phyloP scores from a whole-genome alignment of 2,888 invertebrate genomes.

The Sinopyrophorus schimmeli region DNA sequence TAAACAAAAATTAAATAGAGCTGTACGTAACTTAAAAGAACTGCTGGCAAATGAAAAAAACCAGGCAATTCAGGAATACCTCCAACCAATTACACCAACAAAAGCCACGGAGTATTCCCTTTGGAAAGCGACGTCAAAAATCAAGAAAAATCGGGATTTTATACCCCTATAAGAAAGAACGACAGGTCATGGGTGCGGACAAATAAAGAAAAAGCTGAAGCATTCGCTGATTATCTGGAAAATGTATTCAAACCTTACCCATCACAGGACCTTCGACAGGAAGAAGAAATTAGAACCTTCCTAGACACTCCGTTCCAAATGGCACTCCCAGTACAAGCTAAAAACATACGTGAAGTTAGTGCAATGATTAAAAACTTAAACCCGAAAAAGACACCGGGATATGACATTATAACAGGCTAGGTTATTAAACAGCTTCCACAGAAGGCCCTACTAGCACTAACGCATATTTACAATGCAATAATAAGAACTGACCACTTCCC shows the following conservation, averaged over 20 bases:
- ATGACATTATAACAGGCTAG: neutral
- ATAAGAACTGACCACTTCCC: no score
- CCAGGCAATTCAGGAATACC: neutral
- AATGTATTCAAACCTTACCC: no score
- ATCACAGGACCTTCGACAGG: no score
- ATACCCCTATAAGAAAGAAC: constrained; percentile 1
- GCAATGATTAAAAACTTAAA: neutral
- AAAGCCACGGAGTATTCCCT: no score
- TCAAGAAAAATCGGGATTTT: no score
- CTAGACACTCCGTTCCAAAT: constrained; percentile 5
- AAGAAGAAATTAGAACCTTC: constrained; percentile 1
- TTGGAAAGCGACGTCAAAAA: no score
- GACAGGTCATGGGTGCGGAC: neutral
- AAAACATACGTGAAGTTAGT: constrained; percentile 2
- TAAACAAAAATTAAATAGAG: neutral
- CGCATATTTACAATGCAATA: no score
- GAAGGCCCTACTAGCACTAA: no score
- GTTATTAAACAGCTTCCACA: neutral
- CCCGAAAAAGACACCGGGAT: neutral
- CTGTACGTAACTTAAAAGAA: neutral
- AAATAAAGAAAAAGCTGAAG: no score
- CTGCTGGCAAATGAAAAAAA: neutral
- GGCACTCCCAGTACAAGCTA: constrained; percentile 4
- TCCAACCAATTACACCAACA: no score
- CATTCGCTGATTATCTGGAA: no score